Base-by-base conservation (phyloP, 1,140 invertebrate genomes). In the Popillia japonica region DNA sequence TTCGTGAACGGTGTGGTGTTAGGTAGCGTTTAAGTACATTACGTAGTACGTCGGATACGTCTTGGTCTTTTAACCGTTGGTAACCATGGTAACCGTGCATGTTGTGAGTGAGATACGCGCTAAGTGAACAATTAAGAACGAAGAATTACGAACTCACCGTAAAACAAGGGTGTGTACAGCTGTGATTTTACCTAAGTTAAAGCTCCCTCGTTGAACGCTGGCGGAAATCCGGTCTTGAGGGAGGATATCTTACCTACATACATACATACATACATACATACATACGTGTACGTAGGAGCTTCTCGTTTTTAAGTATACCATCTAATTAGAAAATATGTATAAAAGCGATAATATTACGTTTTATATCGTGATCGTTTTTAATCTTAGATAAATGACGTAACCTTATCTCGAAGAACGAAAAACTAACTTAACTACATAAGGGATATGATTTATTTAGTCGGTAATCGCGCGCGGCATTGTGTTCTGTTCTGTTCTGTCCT, bases 211-310 rank as follows among this genome's bases (percentile, higher is more conserved):
- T 8, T 72, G n/a, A 34, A 4, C 11, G 40, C 40, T 73, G 76
- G 61, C 80, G 80, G 80, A 81, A 81, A 81, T 81, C 80, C 80
- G 80, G 80, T 77, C 59, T 17, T 73, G 14, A 20, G 27, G 27
- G 40, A 41, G 22, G 27, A 68, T 8, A n/a, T n/a, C n/a, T 20
- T 42, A 40, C 40, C 72, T 73, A 40, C 14, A 4, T n/a, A 73
- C 11, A n/a, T n/a, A n/a, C n/a, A n/a, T n/a, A n/a, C n/a, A n/a
- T n/a, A n/a, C n/a, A n/a, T n/a, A n/a, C n/a, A n/a, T n/a, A n/a
- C n/a, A n/a, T n/a, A n/a, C n/a, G n/a, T n/a, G n/a, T n/a, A n/a
- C n/a, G n/a, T n/a, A n/a, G n/a, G n/a, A n/a, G n/a, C n/a, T n/a
- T n/a, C n/a, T n/a, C n/a, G n/a, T n/a, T n/a, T n/a, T n/a, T n/a